Conservation (phyloP, 2,888 invertebrate species). For the Calliopum simillimum region DNA sequence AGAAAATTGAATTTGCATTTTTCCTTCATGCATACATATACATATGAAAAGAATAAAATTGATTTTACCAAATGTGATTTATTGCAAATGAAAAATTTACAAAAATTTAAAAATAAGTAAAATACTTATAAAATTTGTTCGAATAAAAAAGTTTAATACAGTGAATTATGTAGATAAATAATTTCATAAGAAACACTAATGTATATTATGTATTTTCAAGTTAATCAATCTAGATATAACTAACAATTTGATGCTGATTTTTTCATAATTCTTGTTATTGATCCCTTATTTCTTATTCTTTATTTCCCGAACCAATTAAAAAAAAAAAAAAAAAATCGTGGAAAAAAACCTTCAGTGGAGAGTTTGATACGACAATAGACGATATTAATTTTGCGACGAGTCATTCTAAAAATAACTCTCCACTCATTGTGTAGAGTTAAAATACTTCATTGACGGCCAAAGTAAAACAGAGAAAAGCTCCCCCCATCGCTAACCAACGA, state of each 20-base stretch:
- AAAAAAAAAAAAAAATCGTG: constrained; percentile 28
- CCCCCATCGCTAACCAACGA: constrained; percentile 34
- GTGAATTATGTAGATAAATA: background rate
- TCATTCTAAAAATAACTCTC: constrained; percentile 18
- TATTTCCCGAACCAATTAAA: constrained; percentile 40
- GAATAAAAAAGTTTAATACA: constrained; percentile 3
- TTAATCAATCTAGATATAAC: background rate
- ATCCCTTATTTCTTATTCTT: constrained; percentile 18
- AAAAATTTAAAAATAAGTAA: background rate
- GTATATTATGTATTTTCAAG: no score
- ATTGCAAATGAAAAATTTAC: background rate
- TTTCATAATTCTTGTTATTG: constrained; percentile 12
- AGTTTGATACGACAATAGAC: constrained; percentile 34
- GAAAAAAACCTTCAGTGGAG: constrained; percentile 29
- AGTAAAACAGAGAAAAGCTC: constrained; percentile 27
- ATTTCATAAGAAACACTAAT: no score
- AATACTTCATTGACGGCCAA: constrained; percentile 29
- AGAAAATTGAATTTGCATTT: background rate
- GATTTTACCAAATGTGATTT: constrained; percentile 11
- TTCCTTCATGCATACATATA: constrained; percentile 43
- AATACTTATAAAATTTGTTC: background rate
- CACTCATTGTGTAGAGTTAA: constrained; percentile 20
- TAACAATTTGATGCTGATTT: constrained; percentile 18
- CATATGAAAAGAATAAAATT: constrained; percentile 52
- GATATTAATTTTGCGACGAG: constrained; percentile 13